Base-by-base conservation (phyloP, 1,140 invertebrate species). In the Cataglyphis hispanica region DNA sequence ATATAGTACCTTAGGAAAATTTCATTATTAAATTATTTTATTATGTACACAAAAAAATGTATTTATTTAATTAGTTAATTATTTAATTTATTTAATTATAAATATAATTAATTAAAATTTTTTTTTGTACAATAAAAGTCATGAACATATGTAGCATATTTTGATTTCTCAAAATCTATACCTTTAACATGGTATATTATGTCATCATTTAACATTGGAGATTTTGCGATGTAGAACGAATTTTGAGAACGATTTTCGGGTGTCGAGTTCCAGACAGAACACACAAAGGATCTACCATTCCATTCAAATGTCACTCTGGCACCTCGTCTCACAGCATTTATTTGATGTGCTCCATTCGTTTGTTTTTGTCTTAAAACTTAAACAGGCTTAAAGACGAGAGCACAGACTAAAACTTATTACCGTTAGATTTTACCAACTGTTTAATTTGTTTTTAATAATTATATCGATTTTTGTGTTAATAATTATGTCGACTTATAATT, bases 251-350 rank as follows among this genome's bases (percentile, higher is more conserved):
- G 89, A 94, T 95, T 94, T 94, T 94, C 81, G 90, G 93, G 93
- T 95, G 90, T 95, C 94, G 92, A 91, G 92, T 95, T 94, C 93
- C 91, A 88, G 43, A 89, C 75, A 76, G 87, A 89, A 87, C 78
- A 94, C 92, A 95, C 92, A 95, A 94, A 93, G 92, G 92, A 90
- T 87, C 91, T 92, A 90, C 91, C 92, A 93, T 92, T 93, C 93
- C 91, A 95, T 95, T 95, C 93, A 95, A 94, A 95, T 92, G 94
- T 94, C 94, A 94, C 91, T 95, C 94, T 93, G 91, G 93, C 94
- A 95, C 94, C 94, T 95, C 91, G 91, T 92, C 92, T 94, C 92
- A 90, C 91, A 91, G 90, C 91, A 86, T 90, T 93, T 90, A 92
- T 91, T 92, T 93, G 87, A 76, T 89, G 88, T 91, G 86, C 91